Conservation (phyloP, 2,113 vertebrate species). For the Trichomycterus rosablanca region DNA sequence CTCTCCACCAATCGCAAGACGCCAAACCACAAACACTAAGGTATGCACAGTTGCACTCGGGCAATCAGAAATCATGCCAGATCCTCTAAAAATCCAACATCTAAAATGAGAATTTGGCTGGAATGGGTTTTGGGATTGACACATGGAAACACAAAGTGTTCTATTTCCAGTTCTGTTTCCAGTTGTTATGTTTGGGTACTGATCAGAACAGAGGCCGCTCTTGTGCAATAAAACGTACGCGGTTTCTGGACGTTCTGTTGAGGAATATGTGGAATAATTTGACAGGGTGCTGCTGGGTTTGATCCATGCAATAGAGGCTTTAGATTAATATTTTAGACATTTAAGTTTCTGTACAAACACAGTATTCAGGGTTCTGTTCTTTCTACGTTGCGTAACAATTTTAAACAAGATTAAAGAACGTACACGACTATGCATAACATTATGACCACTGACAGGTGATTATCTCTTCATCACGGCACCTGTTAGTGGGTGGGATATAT, state of each 20-base stretch:
- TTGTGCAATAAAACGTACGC: not conserved
- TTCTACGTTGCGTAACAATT: too few species aligned
- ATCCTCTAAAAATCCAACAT: not conserved
- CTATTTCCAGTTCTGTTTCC: not conserved
- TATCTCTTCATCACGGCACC: too few species aligned
- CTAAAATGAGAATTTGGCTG: not conserved
- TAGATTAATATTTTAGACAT: too few species aligned
- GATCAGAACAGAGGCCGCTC: not conserved
- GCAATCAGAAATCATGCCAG: slow-evolving; percentile 11
- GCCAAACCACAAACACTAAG: slow-evolving; percentile 8
- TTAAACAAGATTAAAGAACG: too few species aligned
- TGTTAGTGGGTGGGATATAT: too few species aligned
- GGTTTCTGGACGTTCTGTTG: not conserved
- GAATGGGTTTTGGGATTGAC: not conserved
- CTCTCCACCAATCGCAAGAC: slow-evolving; percentile 2
- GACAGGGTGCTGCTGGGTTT: not conserved
- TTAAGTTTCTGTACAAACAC: too few species aligned
- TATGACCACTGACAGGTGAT: too few species aligned
- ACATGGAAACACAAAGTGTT: not conserved
- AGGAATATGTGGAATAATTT: not conserved
- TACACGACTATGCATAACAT: too few species aligned
- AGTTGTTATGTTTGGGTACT: slow-evolving; percentile 10
- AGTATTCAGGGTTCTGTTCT: too few species aligned
- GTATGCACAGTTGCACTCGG: not conserved
- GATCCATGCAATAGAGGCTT: not conserved